Percentiles rank a stretch among this genome's conserved stretches.
These are phyloP conservation scores for Sialis lutaria DNA, from an alignment of 2,888 invertebrate species.

Conservation along the genomic window DNA sequence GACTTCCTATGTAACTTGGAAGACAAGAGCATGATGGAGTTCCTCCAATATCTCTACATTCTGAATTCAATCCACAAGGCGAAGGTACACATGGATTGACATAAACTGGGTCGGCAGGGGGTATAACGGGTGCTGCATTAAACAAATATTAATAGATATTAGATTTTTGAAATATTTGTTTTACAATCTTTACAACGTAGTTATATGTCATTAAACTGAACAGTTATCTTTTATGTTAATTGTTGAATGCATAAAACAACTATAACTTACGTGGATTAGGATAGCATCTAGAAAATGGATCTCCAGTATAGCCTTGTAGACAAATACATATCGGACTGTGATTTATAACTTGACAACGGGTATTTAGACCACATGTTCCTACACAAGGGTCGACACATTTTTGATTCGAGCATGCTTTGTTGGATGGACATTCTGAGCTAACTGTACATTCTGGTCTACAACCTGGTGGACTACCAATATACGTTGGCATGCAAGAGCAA, in stretches of 20 bases:
- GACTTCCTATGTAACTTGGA: slow-evolving; percentile 44
- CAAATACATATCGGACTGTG: slow-evolving; percentile 49
- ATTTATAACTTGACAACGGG: slow-evolving; percentile 42
- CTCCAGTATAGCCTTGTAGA: slow-evolving; percentile 35
- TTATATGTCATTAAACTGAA: too few relatives aligned
- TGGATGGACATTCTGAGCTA: slow-evolving; percentile 46
- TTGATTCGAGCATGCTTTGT: slow-evolving; percentile 49
- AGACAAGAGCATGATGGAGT: slow-evolving; percentile 58
- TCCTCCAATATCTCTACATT: slow-evolving; percentile 47
- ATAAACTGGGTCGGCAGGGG: slow-evolving; percentile 16
- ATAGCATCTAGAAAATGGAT: slow-evolving; percentile 29
- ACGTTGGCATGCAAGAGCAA: slow-evolving; percentile 47
- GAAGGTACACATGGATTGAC: slow-evolving; percentile 23
- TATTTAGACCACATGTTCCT: slow-evolving; percentile 40
- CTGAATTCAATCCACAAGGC: slow-evolving; percentile 26
- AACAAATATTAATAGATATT: too few relatives aligned
- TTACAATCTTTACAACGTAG: too few relatives aligned
- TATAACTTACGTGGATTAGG: slow-evolving; percentile 10
- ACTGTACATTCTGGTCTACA: slow-evolving; percentile 57
- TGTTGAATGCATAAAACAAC: too few relatives aligned
- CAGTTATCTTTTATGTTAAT: too few relatives aligned
- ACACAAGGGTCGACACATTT: slow-evolving; percentile 56
- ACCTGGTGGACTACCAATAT: slow-evolving; percentile 50
- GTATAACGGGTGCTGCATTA: slow-evolving; percentile 14
- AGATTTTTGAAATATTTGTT: too few relatives aligned